These are phyloP conservation scores for Pseudomyrmex gracilis DNA, from an alignment of 1,140 invertebrate genomes.

Conservation along the genomic window DNA sequence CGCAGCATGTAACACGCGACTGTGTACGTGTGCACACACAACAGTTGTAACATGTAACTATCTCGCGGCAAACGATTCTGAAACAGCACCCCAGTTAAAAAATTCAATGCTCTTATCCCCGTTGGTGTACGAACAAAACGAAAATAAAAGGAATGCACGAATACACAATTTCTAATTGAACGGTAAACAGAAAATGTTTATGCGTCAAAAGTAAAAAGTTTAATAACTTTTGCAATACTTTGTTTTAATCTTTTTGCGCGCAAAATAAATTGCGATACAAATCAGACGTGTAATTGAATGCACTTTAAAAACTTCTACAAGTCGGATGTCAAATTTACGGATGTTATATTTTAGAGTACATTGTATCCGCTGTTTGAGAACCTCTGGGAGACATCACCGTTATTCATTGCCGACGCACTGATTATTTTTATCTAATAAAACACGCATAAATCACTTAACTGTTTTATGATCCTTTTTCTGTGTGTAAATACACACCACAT, in stretches of 20 bases:
- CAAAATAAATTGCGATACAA: neutral
- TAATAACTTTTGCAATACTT: too few species aligned
- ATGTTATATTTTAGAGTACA: neutral
- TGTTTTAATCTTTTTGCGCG: too few species aligned
- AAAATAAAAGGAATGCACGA: too few species aligned
- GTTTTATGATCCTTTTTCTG: neutral
- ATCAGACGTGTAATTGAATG: neutral
- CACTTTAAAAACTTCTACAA: too few species aligned
- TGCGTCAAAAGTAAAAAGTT: too few species aligned
- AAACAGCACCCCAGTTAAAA: too few species aligned
- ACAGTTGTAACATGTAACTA: conserved; percentile 42
- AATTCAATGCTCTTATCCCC: too few species aligned
- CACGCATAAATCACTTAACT: conserved; percentile 8
- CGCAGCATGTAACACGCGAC: neutral
- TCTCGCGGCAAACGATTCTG: too few species aligned
- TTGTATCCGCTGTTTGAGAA: conserved; percentile 76
- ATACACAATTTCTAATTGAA: too few species aligned
- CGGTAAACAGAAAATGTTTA: too few species aligned
- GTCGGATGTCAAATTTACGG: too few species aligned
- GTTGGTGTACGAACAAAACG: too few species aligned
- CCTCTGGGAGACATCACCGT: conserved; percentile 81
- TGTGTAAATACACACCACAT: neutral
- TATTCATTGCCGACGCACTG: conserved; percentile 65
- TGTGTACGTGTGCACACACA: conserved; percentile 17
- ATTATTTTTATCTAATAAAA: conserved; percentile 52